phyloP scores from a whole-genome alignment of 2,113 vertebrate genomes.

The Rousettus leschenaultii region DNA sequence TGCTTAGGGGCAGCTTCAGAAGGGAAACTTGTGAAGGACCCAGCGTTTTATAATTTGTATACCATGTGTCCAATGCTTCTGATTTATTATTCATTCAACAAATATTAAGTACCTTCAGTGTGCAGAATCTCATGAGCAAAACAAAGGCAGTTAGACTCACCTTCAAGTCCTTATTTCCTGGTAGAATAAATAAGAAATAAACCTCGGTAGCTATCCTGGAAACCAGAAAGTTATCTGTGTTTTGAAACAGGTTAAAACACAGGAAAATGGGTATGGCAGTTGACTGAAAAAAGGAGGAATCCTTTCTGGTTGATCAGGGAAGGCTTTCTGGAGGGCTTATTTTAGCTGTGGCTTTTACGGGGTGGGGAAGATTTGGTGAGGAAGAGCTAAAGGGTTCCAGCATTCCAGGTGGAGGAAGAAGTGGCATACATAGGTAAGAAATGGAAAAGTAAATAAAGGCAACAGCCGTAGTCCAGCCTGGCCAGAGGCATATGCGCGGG shows the following conservation, averaged over 20 bases:
- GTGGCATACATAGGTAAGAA: rapidly evolving
- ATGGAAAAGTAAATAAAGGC: neutral
- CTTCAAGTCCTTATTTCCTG: neutral
- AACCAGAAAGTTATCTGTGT: neutral
- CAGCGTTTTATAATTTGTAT: neutral
- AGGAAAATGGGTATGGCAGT: neutral
- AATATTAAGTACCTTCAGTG: neutral
- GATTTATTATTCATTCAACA: neutral
- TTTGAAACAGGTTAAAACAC: neutral
- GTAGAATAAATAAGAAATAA: neutral
- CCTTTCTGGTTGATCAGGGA: neutral
- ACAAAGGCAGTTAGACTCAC: neutral
- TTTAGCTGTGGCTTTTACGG: neutral
- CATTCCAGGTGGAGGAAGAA: neutral
- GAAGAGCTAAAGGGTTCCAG: neutral
- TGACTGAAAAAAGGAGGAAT: neutral
- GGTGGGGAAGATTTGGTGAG: neutral
- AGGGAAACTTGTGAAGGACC: neutral
- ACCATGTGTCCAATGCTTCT: neutral
- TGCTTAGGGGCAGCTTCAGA: neutral
- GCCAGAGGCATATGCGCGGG: neutral
- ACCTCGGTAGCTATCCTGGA: neutral
- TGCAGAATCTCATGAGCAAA: neutral
- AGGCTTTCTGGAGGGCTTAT: neutral
- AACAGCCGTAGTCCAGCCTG: neutral